Conservation (phyloP, 2,888 invertebrate species). For the Netelia fuscicornis region DNA sequence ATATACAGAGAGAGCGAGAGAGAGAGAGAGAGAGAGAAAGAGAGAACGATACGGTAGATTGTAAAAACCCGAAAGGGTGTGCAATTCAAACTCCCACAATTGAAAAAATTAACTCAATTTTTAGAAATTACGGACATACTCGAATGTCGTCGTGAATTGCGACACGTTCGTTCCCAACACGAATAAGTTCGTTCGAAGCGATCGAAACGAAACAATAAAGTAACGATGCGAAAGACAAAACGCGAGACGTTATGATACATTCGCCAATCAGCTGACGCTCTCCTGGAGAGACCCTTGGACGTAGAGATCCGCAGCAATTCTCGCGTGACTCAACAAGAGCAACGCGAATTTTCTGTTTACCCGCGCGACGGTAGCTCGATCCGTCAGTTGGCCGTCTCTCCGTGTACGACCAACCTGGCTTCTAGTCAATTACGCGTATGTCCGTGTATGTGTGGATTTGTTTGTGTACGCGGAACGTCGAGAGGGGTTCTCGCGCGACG, state of each 20-base stretch:
- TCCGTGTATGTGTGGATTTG: background rate
- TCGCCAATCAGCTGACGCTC: background rate
- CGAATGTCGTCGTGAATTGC: constrained; percentile 1
- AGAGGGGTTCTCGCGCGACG: constrained; percentile 7
- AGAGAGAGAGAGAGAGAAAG: too few species aligned
- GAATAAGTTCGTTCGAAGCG: background rate
- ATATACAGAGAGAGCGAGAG: too few species aligned
- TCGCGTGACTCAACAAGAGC: constrained; percentile 36
- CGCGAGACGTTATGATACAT: constrained; percentile 1
- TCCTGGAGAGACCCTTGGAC: background rate
- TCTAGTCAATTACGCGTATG: constrained; percentile 29
- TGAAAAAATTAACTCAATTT: background rate
- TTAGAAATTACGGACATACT: background rate
- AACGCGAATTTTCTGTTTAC: background rate
- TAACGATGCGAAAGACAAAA: constrained; percentile 26
- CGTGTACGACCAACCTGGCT: constrained; percentile 30
- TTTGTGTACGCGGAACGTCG: background rate
- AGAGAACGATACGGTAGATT: too few species aligned
- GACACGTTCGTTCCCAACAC: constrained; percentile 20
- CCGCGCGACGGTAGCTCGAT: background rate
- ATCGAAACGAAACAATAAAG: constrained; percentile 9
- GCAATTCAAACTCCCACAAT: too few species aligned
- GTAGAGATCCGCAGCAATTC: background rate
- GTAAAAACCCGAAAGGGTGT: too few species aligned
- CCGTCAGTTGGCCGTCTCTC: constrained; percentile 11